Base-by-base conservation (phyloP, 2,888 invertebrate species). In the Drosophila subsilvestris region DNA sequence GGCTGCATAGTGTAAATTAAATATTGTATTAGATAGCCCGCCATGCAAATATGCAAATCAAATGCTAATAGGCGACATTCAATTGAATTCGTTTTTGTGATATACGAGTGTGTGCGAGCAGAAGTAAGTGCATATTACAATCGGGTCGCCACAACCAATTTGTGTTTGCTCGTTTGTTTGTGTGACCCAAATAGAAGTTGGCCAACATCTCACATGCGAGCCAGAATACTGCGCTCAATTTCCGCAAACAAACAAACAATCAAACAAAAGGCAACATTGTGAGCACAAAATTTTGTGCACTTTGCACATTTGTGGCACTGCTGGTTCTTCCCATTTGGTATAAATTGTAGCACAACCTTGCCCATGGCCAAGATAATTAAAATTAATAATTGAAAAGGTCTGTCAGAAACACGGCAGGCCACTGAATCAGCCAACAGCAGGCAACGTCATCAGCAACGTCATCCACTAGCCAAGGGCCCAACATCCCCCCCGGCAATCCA, bases 361-460 rank as follows among this genome's bases (percentile, higher is more conserved):
- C 54, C 29, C 20, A n/a, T 12, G 48, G 67, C 43, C 9, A 55
- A 43, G 51, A 67, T 75, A 80, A 85, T 85, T 82, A 77, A 75
- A 82, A 79, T 75, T 75, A 79, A 72, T 82, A 87, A 82, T 87
- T 82, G 75, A 82, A 87, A 82, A 68, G 70, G 75, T 75, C 32
- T 48, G 66, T 56, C 50, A 42, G 45, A 49, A 42, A 25, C 69
- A 55, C 56, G 29, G 55, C 37, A 37, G 37, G n/a, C 7, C 37
- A 37, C 32, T 37, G 14, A 14, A 37, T 37, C 14, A 6, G n/a
- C n/a, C n/a, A n/a, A n/a, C n/a, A n/a, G 37, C 37, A 37, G 45
- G 12, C 32, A 29, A 10, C 29, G 12, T 37, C 12, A 32, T 4
- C 12, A 32, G 45, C 20, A 12, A 37, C 6, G 20, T 37, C 9